A percentile compares a stretch with the other conserved stretches of the same genome.
Conservation (phyloP, 2,888 invertebrate species). For the Carcina quercana region DNA sequence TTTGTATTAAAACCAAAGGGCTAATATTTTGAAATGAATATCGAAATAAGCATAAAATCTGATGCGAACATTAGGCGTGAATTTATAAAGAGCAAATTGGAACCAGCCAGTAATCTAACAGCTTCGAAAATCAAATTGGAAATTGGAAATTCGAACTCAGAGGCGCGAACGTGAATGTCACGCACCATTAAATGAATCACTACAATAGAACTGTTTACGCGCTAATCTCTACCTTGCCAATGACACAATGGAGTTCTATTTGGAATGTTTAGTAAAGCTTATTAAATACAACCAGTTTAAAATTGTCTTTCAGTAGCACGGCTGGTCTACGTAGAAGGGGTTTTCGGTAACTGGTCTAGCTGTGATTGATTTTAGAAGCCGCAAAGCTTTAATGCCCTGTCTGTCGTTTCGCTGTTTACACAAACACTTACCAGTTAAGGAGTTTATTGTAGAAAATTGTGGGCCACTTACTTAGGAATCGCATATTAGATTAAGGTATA, state of each 20-base stretch:
- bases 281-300: too few relatives aligned
- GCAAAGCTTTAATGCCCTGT: conserved; percentile 55
- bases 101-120: background rate
- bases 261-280: too few relatives aligned
- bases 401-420: conserved; percentile 62
- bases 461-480: too few relatives aligned
- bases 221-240: too few relatives aligned
- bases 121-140: conserved; percentile 12
- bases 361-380: conserved; percentile 68
- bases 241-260: too few relatives aligned
- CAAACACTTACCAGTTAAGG: conserved; percentile 67
- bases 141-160: conserved; percentile 16
- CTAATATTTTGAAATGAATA: too few relatives aligned
- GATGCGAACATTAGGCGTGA: background rate
- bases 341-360: conserved; percentile 19
- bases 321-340: conserved; percentile 23
- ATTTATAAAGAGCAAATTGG: background rate
- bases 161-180: conserved; percentile 32
- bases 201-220: conserved; percentile 36
- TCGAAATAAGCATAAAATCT: too few relatives aligned
- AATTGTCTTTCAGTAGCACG: too few relatives aligned
- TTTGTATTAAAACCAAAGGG: too few relatives aligned
- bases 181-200: conserved; percentile 41
- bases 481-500: too few relatives aligned
- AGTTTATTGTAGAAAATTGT: too few relatives aligned